These are phyloP conservation scores for Euura saliciscinereae DNA, from an alignment of 1,140 invertebrate species.

Conservation along the genomic window DNA sequence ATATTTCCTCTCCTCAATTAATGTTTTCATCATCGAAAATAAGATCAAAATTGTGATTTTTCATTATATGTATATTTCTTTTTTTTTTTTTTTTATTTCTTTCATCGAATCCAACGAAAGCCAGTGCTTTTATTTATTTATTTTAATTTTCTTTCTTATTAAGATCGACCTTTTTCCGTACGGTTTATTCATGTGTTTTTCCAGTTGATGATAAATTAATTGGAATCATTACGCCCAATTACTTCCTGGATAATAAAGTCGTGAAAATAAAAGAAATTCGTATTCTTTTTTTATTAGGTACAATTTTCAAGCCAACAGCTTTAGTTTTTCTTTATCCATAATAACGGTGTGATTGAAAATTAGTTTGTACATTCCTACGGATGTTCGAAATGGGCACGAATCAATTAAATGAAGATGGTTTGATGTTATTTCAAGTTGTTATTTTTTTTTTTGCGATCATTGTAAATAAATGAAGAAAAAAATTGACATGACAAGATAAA, in stretches of 20 bases:
- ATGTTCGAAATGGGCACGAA: constrained; percentile 28
- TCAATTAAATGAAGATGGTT: constrained; percentile 29
- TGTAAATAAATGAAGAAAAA: neutral
- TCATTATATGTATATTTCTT: neutral
- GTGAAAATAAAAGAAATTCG: neutral
- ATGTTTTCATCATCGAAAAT: constrained; percentile 7
- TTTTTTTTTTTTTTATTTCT: too few species aligned
- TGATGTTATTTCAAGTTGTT: constrained; percentile 15
- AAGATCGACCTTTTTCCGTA: neutral
- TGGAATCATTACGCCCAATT: neutral
- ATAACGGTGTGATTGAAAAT: constrained; percentile 35
- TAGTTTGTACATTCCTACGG: constrained; percentile 49
- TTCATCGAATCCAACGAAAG: neutral
- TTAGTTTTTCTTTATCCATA: neutral
- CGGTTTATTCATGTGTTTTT: neutral
- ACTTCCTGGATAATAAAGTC: neutral
- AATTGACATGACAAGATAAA: neutral
- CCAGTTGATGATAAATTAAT: neutral
- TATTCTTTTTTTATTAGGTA: too few species aligned
- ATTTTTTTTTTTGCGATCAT: neutral
- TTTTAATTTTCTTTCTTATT: neutral
- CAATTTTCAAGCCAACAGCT: too few species aligned
- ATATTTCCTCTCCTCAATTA: constrained; percentile 12
- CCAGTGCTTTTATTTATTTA: neutral
- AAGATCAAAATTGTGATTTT: constrained; percentile 2